Percentiles rank a stretch among this genome's conserved stretches.
Evolutionary conservation across 2,797 vertebrate genomes (phyloP).

Genomic region (Rhyacichthys aspro): DNA sequence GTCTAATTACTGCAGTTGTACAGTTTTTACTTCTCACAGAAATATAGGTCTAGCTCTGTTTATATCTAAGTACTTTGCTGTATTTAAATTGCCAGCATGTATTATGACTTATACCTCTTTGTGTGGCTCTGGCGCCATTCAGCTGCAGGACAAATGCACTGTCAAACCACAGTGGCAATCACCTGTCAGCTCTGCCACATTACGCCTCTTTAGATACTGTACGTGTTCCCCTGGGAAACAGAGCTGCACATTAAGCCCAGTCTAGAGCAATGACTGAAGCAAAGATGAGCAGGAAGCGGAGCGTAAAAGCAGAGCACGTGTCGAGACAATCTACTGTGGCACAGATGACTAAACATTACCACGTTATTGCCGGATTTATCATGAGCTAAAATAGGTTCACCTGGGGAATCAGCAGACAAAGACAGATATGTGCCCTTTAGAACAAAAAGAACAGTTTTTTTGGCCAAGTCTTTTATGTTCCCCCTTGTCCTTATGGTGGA

Average conservation of each 20-base stretch:
- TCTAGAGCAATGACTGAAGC: constrained; percentile 24
- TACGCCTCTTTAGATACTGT: neutral
- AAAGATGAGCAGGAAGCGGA: constrained; percentile 16
- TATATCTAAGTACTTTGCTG: neutral
- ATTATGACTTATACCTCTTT: neutral
- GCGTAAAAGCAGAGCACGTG: constrained; percentile 23
- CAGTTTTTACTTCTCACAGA: too few species aligned
- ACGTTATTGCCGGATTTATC: constrained; percentile 7
- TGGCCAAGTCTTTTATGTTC: neutral
- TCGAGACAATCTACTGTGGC: neutral
- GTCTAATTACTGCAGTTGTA: too few species aligned
- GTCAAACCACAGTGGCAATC: constrained; percentile 15
- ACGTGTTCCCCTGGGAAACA: neutral
- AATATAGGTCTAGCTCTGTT: too few species aligned
- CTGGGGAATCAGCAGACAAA: neutral
- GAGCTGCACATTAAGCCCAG: neutral
- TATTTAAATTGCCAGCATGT: neutral
- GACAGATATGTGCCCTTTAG: neutral
- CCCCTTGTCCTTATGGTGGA: neutral
- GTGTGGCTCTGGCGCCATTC: neutral
- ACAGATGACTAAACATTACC: constrained; percentile 39
- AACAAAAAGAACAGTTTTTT: neutral
- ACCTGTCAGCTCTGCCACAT: constrained; percentile 29
- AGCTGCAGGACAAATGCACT: constrained; percentile 17
- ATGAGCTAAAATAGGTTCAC: constrained; percentile 4